Evolutionary conservation across 2,113 vertebrate species (phyloP).

Genomic region (Nymphicus hollandicus): DNA sequence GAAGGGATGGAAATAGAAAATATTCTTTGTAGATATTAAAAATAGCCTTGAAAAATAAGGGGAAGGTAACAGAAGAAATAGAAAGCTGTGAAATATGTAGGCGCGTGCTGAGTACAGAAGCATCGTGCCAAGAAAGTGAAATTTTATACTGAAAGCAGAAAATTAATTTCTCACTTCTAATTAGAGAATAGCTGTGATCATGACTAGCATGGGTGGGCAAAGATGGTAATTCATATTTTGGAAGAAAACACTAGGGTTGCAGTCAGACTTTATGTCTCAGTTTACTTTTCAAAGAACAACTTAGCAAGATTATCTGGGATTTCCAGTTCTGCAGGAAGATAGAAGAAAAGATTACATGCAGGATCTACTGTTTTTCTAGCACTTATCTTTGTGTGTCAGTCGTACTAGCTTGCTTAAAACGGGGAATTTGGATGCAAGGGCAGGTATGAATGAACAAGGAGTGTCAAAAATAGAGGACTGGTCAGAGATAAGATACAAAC

Average conservation of each 20-base stretch:
- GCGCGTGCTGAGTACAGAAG: background rate
- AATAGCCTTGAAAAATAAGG: background rate
- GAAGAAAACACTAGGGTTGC: background rate
- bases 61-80: background rate
- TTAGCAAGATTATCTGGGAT: background rate
- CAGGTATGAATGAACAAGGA: background rate
- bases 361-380: background rate
- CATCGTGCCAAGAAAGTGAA: background rate
- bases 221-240: background rate
- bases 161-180: background rate
- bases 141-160: background rate
- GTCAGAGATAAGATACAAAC: background rate
- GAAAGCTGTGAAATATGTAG: background rate
- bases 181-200: background rate
- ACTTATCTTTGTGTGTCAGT: background rate
- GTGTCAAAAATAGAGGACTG: background rate
- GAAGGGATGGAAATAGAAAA: background rate
- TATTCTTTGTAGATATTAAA: background rate
- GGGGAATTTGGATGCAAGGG: background rate
- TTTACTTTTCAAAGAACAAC: background rate
- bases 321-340: background rate
- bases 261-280: background rate
- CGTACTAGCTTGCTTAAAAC: background rate
- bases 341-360: background rate
- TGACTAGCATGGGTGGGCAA: background rate